Percentiles rank a stretch among this genome's conserved stretches.
Evolutionary conservation across 2,113 vertebrate genomes (phyloP).

Genomic region (Macroglossus sobrinus): DNA sequence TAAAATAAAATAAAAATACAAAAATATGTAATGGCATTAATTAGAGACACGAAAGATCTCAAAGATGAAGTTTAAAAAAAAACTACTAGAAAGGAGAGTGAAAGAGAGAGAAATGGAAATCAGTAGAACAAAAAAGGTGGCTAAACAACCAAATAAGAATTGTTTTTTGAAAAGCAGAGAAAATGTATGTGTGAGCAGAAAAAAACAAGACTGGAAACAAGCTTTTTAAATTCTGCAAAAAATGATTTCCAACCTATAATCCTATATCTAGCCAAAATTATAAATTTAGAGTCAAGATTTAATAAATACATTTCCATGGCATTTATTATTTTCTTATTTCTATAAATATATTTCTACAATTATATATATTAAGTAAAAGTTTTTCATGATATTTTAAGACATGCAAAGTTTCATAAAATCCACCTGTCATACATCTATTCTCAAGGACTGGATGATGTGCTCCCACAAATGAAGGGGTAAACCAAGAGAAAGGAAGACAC

Average conservation of each 20-base stretch:
- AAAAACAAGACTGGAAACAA: neutral
- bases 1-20: neutral
- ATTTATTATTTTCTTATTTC: neutral
- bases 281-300: neutral
- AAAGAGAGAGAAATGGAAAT: neutral
- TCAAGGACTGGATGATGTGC: neutral
- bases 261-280: neutral
- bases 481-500: neutral
- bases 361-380: neutral
- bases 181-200: neutral
- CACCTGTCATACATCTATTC: neutral
- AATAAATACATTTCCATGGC: neutral
- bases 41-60: neutral
- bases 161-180: constrained; percentile 4
- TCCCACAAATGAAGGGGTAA: neutral
- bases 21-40: neutral
- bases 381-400: neutral
- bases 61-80: neutral
- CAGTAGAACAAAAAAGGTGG: neutral
- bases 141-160: neutral
- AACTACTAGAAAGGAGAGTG: neutral
- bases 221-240: neutral
- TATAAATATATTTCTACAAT: neutral
- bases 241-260: constrained; percentile 5
- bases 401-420: neutral